Base-by-base conservation (phyloP, 1,140 invertebrate genomes). In the Drosophila cardini region DNA sequence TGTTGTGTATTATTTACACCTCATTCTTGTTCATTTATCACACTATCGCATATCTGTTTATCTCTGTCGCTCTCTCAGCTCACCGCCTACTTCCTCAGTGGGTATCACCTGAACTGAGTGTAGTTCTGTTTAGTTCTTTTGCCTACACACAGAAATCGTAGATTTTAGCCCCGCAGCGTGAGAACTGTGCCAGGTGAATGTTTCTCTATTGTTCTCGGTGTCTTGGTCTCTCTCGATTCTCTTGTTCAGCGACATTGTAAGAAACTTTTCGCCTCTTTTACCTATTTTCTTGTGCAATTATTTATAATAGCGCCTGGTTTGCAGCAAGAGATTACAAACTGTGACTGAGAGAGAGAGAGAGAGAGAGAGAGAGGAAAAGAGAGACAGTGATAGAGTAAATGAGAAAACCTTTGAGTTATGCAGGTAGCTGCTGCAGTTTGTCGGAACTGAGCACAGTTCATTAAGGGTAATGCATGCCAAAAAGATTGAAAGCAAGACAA, bases 401-500 rank as follows among this genome's bases (percentile, higher is more conserved):
- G 21, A 18, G 10, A n/a, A 9, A 7, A 43, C 8, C 34, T 43
- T 36, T n/a, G 38, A 62, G 52, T 62, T 72, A 69, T 74, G 74
- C 81, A 86, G 83, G 83, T 87, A 87, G 53, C 67, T n/a, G 18
- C 38, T 55, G 15, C 50, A 64, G 34, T 58, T 57, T 58, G 68
- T 72, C 62, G 48, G 60, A 71, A 55, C 46, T 58, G 53, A 48
- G 46, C 42, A 15, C 68, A 82, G 79, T 87, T 87, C 83, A 87
- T 87, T 87, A 87, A 87, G 83, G 83, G 76, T 87, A 86, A 86
- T 86, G 82, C 82, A 86, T 87, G 82, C 82, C 83, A 67, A 86
- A 86, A 81, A 72, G 61, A 65, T 56, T 63, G 58, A 71, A 61
- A 52, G 48, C 46, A 72, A 86, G 78, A 82, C 83, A 78, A 76